Conservation (phyloP, 37 sponge, comb jelly and placozoan species). For the Aphrocallistes beatrix region DNA sequence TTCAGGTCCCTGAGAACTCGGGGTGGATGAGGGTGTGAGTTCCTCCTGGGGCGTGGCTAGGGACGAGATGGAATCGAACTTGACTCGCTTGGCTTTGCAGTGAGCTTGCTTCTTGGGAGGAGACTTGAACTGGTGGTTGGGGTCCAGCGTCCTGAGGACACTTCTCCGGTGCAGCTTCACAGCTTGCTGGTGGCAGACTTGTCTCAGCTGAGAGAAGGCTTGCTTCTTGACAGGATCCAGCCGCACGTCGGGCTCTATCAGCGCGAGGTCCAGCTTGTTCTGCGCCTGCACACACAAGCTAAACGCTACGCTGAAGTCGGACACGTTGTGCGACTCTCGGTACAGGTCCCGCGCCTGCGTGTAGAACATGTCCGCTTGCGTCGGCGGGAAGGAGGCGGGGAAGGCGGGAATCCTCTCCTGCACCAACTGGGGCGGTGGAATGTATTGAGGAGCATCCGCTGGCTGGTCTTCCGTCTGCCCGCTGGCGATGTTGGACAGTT, state of each 20-base stretch:
- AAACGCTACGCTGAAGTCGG: not conserved
- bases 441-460: not conserved
- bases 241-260: conserved; percentile 1
- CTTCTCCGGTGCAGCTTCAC: not conserved
- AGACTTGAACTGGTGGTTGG: conserved; percentile 2
- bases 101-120: not conserved
- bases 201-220: not conserved
- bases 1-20: not conserved
- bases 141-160: not conserved
- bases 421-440: not conserved
- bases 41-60: not conserved
- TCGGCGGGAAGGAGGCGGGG: not conserved
- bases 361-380: conserved; percentile 5
- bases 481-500: not conserved
- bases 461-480: not conserved
- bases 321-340: not conserved
- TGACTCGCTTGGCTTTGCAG: not conserved
- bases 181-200: not conserved
- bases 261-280: not conserved
- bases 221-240: conserved; percentile 2
- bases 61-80: not conserved
- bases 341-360: not conserved
- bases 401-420: not conserved
- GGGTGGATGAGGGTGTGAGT: not conserved
- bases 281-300: conserved; percentile 15